Evolutionary conservation across 1,140 invertebrate species (phyloP), one percentile per base, ranked within the genome.

Genomic region (Drosophila bocqueti): DNA sequence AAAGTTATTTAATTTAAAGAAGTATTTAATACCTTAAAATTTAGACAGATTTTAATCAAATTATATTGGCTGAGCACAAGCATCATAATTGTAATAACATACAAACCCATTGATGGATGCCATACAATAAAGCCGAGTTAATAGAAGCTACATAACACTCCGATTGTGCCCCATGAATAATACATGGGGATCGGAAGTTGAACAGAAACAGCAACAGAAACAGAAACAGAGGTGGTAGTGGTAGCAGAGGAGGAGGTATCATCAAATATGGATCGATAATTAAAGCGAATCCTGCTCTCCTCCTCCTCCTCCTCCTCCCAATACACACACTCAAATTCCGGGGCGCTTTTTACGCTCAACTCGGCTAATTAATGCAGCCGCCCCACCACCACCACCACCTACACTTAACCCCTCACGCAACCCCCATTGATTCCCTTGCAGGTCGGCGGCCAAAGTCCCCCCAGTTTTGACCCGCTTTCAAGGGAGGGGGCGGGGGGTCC

Each of bases 371-470:
- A 69, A 68, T 42, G 46, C 38, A 24, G 21, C 36, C 36, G 52
- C 36, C 36, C 1, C 31, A 0, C 21, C 26, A 31, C 31, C 31
- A 34, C 1, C 31, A 0, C 0, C 31, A 0, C 8, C 26, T 21
- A 5, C 45, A 49, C 63, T 65, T 47, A 64, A 67, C 64, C 64
- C 64, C 60, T 65, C 40, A 42, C 45, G 45, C 64, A 45, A 34
- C 54, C 59, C 49, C 63, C 49, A 66, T 66, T 64, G 58, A 66
- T 66, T 36, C 58, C 40, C 58, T 18, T 63, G 65, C 65, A 68
- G 65, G 65, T 68, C 61, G 60, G 64, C 36, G 60, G 64, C 45
- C 63, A 64, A 21, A 26, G 43, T 65, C 46, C 46, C 43, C 43
- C 43, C 45, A 38, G 29, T 68, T 57, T 57, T 69, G 66, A 69